Percentiles rank a stretch among this genome's conserved stretches.
These are phyloP conservation scores for Apodemus speciosus DNA, from an alignment of 2,113 vertebrate genomes.

Conservation along the genomic window DNA sequence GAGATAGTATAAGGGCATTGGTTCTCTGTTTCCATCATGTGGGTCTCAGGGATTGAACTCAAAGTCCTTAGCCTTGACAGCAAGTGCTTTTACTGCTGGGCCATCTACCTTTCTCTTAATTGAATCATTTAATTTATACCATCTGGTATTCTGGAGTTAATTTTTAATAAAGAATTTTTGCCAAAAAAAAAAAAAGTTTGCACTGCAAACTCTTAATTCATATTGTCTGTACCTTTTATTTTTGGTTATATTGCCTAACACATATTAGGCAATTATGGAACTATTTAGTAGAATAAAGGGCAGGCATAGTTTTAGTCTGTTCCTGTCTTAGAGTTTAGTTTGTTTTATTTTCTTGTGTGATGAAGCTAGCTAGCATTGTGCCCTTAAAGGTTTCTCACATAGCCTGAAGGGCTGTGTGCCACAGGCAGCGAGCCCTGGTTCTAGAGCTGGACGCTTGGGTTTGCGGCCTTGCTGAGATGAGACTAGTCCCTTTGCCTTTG, in stretches of 20 bases:
- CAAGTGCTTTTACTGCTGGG: background rate
- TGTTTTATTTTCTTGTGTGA: slow-evolving; percentile 1
- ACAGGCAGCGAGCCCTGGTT: background rate
- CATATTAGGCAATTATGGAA: background rate
- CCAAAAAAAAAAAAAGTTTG: too few species aligned
- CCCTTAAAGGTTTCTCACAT: background rate
- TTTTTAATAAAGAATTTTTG: background rate
- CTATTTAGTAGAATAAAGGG: background rate
- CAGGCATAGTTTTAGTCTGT: background rate
- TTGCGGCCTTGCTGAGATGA: background rate
- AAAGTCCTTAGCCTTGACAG: background rate
- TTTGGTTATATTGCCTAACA: slow-evolving; percentile 1
- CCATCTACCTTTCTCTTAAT: background rate
- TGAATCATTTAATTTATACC: background rate
- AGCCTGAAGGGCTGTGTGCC: background rate
- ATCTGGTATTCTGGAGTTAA: slow-evolving; percentile 19
- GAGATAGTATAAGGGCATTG: background rate
- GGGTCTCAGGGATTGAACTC: background rate
- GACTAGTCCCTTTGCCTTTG: background rate
- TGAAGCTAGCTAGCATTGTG: background rate
- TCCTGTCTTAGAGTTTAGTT: background rate
- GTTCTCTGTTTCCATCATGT: background rate
- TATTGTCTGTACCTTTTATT: background rate
- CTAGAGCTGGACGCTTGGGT: background rate
- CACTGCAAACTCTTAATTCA: slow-evolving; percentile 7